phyloP scores from a whole-genome alignment of 2,113 vertebrate genomes.

The Empidonax traillii region DNA sequence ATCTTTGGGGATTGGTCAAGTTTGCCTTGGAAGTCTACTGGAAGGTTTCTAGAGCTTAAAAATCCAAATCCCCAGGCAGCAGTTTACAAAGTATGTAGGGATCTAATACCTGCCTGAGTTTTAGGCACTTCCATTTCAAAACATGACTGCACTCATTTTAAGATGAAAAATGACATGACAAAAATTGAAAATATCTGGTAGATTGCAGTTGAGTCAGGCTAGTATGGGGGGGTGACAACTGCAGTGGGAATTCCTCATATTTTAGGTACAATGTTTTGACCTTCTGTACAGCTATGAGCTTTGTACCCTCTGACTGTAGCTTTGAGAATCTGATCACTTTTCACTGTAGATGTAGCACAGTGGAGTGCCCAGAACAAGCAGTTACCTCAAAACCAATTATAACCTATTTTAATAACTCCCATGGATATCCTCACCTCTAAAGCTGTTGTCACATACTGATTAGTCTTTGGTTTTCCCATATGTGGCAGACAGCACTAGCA shows the following conservation, averaged over 20 bases:
- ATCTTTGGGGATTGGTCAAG: fast-evolving
- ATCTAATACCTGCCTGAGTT: background rate
- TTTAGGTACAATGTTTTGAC: background rate
- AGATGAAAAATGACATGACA: background rate
- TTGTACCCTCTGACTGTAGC: background rate
- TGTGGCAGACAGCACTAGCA: background rate
- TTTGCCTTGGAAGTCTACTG: background rate
- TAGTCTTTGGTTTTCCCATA: background rate
- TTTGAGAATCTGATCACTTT: background rate
- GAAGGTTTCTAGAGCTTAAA: background rate
- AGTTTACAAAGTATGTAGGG: background rate
- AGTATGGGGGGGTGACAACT: background rate
- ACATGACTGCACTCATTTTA: background rate
- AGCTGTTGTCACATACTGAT: background rate
- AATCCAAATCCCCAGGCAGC: background rate
- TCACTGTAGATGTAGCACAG: background rate
- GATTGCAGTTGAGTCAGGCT: background rate
- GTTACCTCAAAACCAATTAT: background rate
- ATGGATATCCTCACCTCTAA: background rate
- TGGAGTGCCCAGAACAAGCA: background rate
- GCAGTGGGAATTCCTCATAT: background rate
- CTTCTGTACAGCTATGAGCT: background rate
- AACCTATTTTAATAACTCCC: background rate
- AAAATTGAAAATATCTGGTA: background rate
- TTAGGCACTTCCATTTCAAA: background rate